Conservation (phyloP, 2,888 invertebrate genomes). For the Eulithis testata region DNA sequence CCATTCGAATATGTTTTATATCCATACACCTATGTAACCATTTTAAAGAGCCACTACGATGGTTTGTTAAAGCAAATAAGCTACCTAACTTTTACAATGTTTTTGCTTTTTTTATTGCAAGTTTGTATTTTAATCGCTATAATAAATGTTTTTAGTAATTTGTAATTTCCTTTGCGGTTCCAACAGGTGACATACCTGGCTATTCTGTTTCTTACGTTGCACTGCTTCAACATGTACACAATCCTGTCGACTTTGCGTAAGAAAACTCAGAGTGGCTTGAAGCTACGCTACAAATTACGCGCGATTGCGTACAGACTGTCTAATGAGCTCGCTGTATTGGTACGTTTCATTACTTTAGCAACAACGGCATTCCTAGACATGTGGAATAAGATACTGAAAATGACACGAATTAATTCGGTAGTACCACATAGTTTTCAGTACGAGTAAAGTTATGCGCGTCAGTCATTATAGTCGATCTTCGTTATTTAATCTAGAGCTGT, state of each 20-base stretch:
- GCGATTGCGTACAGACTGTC: slow-evolving; percentile 80
- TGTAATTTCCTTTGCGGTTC: slow-evolving; percentile 60
- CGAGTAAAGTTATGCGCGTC: too few relatives aligned
- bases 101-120: slow-evolving; percentile 30
- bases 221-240: slow-evolving; percentile 95
- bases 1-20: too few relatives aligned
- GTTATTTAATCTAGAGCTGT: too few relatives aligned
- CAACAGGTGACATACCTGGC: slow-evolving; percentile 91
- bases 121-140: slow-evolving; percentile 71
- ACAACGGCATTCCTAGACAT: slow-evolving; percentile 13
- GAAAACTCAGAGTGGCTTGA: slow-evolving; percentile 87
- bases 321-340: slow-evolving; percentile 74
- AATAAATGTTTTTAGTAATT: slow-evolving; percentile 54
- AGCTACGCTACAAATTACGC: slow-evolving; percentile 85
- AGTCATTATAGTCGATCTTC: too few relatives aligned
- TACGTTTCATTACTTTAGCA: slow-evolving; percentile 54
- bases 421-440: too few relatives aligned
- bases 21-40: too few relatives aligned
- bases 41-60: neutral
- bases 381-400: neutral
- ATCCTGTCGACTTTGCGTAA: slow-evolving; percentile 94
- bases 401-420: neutral
- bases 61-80: neutral
- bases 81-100: neutral
- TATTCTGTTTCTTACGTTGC: slow-evolving; percentile 93